Conservation (phyloP, 2,113 vertebrate genomes). For the Herpetotheres cachinnans region DNA sequence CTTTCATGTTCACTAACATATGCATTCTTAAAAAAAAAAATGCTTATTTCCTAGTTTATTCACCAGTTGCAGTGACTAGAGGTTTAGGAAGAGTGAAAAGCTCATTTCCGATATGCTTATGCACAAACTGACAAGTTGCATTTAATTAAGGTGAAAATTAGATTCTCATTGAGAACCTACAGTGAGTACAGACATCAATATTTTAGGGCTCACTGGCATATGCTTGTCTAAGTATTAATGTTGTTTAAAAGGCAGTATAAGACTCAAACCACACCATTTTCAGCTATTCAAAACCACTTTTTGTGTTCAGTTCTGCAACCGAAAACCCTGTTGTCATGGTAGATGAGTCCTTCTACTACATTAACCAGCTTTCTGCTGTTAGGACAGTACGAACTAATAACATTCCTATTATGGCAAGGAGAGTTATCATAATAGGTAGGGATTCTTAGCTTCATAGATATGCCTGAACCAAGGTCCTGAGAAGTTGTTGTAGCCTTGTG, state of each 20-base stretch:
- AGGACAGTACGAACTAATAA: not conserved
- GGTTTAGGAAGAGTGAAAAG: not conserved
- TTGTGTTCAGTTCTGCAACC: not conserved
- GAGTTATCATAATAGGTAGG: not conserved
- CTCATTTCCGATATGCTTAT: not conserved
- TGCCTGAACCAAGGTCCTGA: not conserved
- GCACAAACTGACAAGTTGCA: not conserved
- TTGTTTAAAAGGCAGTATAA: not conserved
- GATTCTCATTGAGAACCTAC: not conserved
- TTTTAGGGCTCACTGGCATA: not conserved
- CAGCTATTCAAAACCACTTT: not conserved
- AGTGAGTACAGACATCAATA: not conserved
- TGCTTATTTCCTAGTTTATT: not conserved
- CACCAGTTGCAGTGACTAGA: not conserved
- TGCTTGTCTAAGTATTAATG: not conserved
- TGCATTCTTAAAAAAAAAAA: not conserved
- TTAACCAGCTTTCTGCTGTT: not conserved
- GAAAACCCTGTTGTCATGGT: accelerated
- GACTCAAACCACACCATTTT: not conserved
- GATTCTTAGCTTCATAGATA: not conserved
- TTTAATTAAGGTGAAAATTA: not conserved
- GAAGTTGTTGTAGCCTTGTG: not conserved
- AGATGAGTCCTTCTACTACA: not conserved
- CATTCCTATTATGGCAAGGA: not conserved
- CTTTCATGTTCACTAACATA: not conserved